A percentile compares a stretch with the other conserved stretches of the same genome.
phyloP scores from a whole-genome alignment of 2,888 invertebrate genomes.

The Dasypolia templi region DNA sequence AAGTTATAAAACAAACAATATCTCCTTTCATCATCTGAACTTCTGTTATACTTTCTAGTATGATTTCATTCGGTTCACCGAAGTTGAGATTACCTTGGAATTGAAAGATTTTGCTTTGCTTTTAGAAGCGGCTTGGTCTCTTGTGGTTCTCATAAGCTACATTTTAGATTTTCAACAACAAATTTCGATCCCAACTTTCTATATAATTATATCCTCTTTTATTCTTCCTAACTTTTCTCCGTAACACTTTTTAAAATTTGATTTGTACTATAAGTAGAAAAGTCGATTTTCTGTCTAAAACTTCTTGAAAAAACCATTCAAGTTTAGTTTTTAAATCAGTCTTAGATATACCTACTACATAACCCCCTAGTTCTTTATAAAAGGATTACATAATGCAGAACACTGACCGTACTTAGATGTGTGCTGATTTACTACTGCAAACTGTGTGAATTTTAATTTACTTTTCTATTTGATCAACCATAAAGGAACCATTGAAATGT shows the following conservation, averaged over 20 bases:
- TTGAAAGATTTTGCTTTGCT: slow-evolving; percentile 6
- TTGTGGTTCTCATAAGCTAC: neutral
- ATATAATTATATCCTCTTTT: neutral
- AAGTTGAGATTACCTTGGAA: neutral
- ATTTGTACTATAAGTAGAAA: neutral
- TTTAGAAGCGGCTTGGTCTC: neutral
- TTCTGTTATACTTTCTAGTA: slow-evolving; percentile 10
- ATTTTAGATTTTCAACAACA: neutral
- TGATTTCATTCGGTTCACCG: neutral
- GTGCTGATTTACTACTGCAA: neutral
- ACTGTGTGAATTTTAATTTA: neutral
- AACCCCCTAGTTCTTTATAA: too few species aligned
- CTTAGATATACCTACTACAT: too few species aligned
- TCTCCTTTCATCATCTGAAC: slow-evolving; percentile 17
- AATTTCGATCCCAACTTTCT: neutral
- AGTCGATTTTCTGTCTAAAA: neutral
- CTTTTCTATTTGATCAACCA: neutral
- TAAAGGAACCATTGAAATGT: neutral
- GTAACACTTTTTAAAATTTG: neutral
- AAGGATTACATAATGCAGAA: too few species aligned
- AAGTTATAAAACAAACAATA: slow-evolving; percentile 27
- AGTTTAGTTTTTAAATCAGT: neutral
- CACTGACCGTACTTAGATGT: too few species aligned
- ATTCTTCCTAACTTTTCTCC: neutral
- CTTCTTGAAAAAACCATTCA: neutral